Conservation (phyloP, 2,113 vertebrate genomes). For the Corythornis vintsioides region DNA sequence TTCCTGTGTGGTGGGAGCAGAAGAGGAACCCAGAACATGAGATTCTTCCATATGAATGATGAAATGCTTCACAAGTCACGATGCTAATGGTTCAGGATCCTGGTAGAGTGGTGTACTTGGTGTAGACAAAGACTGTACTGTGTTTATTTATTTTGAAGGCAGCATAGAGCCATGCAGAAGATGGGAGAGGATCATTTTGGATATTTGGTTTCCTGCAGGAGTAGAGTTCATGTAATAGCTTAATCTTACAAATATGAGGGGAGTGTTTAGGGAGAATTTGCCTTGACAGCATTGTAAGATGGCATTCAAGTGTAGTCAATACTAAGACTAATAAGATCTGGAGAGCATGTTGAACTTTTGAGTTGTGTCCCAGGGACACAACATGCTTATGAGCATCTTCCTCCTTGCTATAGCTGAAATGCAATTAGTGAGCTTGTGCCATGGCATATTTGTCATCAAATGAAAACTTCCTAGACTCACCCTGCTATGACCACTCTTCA, state of each 20-base stretch:
- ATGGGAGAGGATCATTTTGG: background rate
- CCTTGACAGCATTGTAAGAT: background rate
- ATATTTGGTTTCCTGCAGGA: background rate
- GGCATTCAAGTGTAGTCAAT: background rate
- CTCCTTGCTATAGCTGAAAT: background rate
- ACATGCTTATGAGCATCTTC: background rate
- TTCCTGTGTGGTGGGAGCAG: background rate
- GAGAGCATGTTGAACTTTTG: fast-evolving
- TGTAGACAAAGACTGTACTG: background rate
- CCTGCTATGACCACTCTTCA: background rate
- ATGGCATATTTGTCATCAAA: fast-evolving
- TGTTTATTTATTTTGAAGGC: background rate
- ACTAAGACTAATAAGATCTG: background rate
- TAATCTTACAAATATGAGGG: background rate
- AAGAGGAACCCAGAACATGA: background rate
- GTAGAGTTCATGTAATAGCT: background rate
- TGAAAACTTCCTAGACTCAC: background rate
- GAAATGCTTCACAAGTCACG: background rate
- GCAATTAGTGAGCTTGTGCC: background rate
- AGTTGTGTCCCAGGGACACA: background rate
- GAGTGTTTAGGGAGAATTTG: background rate
- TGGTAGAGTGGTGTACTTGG: background rate
- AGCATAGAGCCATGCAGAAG: background rate
- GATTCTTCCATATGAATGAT: fast-evolving
- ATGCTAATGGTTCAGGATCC: background rate